Evolutionary conservation across 53 echinoderm and acorn worm species (phyloP).

Genomic region (Patiria pectinifera): DNA sequence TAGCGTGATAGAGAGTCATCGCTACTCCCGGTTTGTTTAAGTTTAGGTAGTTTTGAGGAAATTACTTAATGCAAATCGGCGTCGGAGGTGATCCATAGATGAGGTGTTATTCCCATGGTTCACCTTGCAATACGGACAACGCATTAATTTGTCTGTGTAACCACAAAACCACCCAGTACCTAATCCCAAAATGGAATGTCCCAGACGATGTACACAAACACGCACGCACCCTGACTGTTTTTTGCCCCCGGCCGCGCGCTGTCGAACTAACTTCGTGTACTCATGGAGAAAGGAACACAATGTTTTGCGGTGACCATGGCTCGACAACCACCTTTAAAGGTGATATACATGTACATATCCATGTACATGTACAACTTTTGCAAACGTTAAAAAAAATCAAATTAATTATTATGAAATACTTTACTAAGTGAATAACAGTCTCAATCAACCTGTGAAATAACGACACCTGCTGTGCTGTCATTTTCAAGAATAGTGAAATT

Average conservation of each 20-base stretch:
- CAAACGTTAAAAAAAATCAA: too few species aligned
- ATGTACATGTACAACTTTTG: too few species aligned
- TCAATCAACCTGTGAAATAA: too few species aligned
- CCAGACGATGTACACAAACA: slow-evolving; percentile 10
- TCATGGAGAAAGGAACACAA: too few species aligned
- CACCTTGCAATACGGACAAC: not conserved
- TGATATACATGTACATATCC: too few species aligned
- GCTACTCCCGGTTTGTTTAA: not conserved
- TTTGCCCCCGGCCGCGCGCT: not conserved
- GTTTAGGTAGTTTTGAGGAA: not conserved
- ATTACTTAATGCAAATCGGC: slow-evolving; percentile 32
- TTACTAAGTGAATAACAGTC: too few species aligned
- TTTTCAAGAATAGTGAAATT: too few species aligned
- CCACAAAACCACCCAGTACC: not conserved
- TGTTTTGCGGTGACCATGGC: too few species aligned
- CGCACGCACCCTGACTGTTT: not conserved
- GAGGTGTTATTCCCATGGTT: not conserved
- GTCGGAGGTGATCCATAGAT: not conserved
- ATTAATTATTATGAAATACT: too few species aligned
- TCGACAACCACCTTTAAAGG: too few species aligned
- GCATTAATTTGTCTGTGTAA: not conserved
- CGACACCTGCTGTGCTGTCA: too few species aligned
- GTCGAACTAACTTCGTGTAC: not conserved
- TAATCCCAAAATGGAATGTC: slow-evolving; percentile 23
- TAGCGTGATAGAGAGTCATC: not conserved